Evolutionary conservation across 2,113 vertebrate genomes (phyloP), one percentile per base, ranked within the genome.

Genomic region (Melanerpes formicivorus): DNA sequence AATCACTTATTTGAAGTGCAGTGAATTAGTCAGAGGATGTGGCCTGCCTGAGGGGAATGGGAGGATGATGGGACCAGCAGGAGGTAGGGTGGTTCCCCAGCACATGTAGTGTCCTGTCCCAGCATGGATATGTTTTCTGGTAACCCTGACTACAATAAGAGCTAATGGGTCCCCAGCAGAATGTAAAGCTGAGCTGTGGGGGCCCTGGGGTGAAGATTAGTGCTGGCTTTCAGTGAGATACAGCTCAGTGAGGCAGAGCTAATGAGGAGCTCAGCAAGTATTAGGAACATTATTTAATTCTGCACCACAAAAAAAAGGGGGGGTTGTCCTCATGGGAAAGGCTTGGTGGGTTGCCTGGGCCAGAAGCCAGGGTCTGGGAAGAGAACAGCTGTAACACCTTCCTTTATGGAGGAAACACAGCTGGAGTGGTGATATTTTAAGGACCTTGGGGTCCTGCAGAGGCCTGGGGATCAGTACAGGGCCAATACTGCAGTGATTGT

Each of bases 401-500:
- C 40, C 22, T 70, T 22, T 4, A 0, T 4, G 1, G 18, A 30
- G 25, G 63, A 34, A 56, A 16, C 0, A 11, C 76, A 21, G 59
- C 37, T 21, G 80, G 19, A 76, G 65, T 63, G 14, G 54, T 1
- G 84, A 26, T 2, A 3, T 67, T 78, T 78, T 29, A 12, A 42
- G 60, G 65, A 11, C 9, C 40, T 55, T 30, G 30, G 48, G 27
- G 4, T 78, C 10, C 60, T 13, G 17, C 2, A 1, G 37, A 42
- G 46, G 37, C 29, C 59, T 1, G 11, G 15, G 40, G 2, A 1
- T 34, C 26, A 40, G 22, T 25, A 1, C 0, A 4, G 27, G 52
- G 37, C 11, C 37, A 32, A 0, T 0, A 0, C 50, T 14, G 5
- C 23, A 17, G 17, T 27, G 9, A 25, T 15, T 3, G 0, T 8